Evolutionary conservation across 2,113 vertebrate species (phyloP).

Genomic region (Phalacrocorax carbo): DNA sequence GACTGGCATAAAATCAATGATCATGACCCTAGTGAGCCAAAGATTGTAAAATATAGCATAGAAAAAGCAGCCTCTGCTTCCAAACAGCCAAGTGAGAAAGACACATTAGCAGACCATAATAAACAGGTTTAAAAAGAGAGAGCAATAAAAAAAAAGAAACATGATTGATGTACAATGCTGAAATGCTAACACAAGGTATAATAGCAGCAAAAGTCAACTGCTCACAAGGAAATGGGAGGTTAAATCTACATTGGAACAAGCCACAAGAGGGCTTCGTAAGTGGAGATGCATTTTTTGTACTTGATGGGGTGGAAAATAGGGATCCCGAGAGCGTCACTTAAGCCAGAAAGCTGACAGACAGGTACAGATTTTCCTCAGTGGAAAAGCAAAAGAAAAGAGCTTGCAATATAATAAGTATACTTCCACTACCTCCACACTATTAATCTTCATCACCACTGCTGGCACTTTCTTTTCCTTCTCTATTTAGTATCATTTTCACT

Average conservation of each 20-base stretch:
- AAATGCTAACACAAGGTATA: neutral
- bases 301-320: neutral
- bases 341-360: neutral
- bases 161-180: neutral
- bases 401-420: neutral
- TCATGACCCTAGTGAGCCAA: neutral
- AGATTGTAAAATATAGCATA: neutral
- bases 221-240: neutral
- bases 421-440: neutral
- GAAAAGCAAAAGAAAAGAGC: neutral
- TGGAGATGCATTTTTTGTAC: neutral
- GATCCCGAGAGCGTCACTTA: neutral
- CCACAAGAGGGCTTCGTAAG: neutral
- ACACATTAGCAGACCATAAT: neutral
- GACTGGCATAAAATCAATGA: neutral
- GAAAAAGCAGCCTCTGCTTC: neutral
- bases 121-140: neutral
- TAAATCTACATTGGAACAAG: neutral
- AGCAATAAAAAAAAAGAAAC: rapidly evolving
- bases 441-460: neutral
- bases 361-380: neutral
- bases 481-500: neutral
- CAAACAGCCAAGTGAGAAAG: neutral
- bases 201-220: neutral
- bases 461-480: neutral